Base-by-base conservation (phyloP, 1,140 invertebrate genomes). In the Globodera rostochiensis region DNA sequence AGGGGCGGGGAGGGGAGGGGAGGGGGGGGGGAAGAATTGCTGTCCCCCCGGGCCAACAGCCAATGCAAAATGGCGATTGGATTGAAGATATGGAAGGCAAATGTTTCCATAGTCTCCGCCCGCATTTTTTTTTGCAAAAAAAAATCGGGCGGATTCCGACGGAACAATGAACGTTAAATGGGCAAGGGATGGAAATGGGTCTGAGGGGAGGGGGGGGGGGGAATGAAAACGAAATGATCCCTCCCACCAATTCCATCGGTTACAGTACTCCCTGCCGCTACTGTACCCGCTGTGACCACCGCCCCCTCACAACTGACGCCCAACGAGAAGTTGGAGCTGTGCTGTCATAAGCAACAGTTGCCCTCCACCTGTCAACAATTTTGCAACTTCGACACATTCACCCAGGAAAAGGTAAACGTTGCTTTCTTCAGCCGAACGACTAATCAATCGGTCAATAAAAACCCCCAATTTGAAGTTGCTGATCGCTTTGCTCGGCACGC, bases 351-450 rank as follows among this genome's bases (percentile, higher is more conserved):
- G 71, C 85, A 87, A 75, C 50, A 74, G 13, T 50, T 86, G 50
- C 57, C 84, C 11, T 25, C 60, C 21, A 45, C 64, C 3, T 86
- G 84, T 57, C 84, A 86, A 70, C 64, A 70, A 19, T 57, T 86
- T 53, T 86, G 84, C 74, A 86, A 86, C 57, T 86, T 86, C 64
- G 84, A 86, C 74, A 86, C 79, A 13, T 86, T 86, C 49, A 86
- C 86, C 4, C 82, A 86, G 77, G 50, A 80, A 85, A 85, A 85
- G 25, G 84, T 86, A 84, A 53, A 78, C 57, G 49, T 80, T 50
- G 13, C 19, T 6, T 71, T 13, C 7, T 36, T 49, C 11, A 74
- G 36, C 2, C 36, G 36, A 36, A 36, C 36, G 36, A 36, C 36
- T 36, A 36, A 36, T 36, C 36, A 36, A 36, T 36, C 36, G 36